A percentile compares a stretch with the other conserved stretches of the same genome.
Conservation (phyloP, 1,140 invertebrate genomes). For the Trypoxylus dichotomus region DNA sequence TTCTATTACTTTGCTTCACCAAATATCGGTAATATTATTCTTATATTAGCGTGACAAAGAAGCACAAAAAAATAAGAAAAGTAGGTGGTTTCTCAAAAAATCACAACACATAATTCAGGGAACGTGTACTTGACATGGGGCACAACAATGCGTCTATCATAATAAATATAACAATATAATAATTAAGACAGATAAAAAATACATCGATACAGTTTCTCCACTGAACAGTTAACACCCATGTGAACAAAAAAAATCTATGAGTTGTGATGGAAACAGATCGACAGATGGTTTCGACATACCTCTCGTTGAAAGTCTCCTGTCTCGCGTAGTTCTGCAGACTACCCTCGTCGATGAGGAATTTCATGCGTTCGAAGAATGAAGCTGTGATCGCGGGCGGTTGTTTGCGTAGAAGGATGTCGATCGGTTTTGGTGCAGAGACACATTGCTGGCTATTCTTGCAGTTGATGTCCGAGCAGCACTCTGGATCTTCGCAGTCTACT, state of each 20-base stretch:
- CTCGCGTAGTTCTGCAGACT: conserved; percentile 96
- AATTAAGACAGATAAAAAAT: conserved; percentile 17
- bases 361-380: conserved; percentile 97
- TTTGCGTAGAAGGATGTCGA: conserved; percentile 89
- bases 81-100: conserved; percentile 40
- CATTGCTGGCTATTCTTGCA: conserved; percentile 88
- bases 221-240: conserved; percentile 28
- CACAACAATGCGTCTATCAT: conserved; percentile 69
- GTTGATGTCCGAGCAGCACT: conserved; percentile 83
- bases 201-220: conserved; percentile 28
- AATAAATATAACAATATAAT: conserved; percentile 11
- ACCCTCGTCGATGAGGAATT: conserved; percentile 96
- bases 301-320: conserved; percentile 94
- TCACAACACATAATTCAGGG: conserved; percentile 45
- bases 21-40: not conserved
- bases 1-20: not conserved
- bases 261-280: conserved; percentile 6
- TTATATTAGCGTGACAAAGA: not conserved
- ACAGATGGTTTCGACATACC: conserved; percentile 65
- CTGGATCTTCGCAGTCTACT: conserved; percentile 95
- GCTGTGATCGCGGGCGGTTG: conserved; percentile 94
- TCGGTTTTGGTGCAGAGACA: conserved; percentile 88
- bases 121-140: conserved; percentile 60
- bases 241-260: conserved; percentile 27
- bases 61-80: conserved; percentile 31